Evolutionary conservation across 2,888 invertebrate species (phyloP), one percentile per base, ranked within the genome.

Genomic region (Notodonta ziczac): DNA sequence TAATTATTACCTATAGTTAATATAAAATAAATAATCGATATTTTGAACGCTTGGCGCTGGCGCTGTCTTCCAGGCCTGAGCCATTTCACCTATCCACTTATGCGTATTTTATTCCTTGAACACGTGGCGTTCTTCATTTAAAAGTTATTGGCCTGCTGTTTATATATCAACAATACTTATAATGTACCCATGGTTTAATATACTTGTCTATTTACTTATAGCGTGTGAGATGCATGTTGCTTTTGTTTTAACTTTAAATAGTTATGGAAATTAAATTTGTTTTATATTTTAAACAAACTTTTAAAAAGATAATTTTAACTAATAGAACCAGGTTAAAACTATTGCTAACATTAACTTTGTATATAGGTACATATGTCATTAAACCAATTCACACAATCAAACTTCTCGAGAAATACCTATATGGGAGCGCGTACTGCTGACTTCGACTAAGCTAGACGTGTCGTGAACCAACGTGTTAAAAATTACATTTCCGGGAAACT

Each of bases 301-400:
- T n/a, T n/a, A n/a, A n/a, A n/a, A n/a, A n/a, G n/a, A n/a, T n/a
- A n/a, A n/a, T n/a, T 42, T 10, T 9, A 42, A 42, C 2, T 5
- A 24, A 24, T n/a, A 46, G 5, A n/a, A 46, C 46, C 46, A 46
- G 0, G n/a, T n/a, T 6, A 6, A 6, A n/a, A n/a, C 10, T 46
- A 46, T 13, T n/a, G 46, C 46, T 10, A 50, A 16, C 52, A 35
- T 58, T 57, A 54, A 62, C 56, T 60, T 69, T 66, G 66, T 62
- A 63, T 62, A 61, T 53, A 63, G 39, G 61, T 53, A n/a, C n/a
- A n/a, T n/a, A 65, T 70, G 24, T 24, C 24, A 24, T 73, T 61
- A 70, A 60, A 73, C 73, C 60, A 57, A 35, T 61, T 58, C 61
- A 56, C 57, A 64, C 62, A 66, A 58, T 50, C 64, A 56, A 67